Evolutionary conservation across 2,888 invertebrate genomes (phyloP), one percentile per base, ranked within the genome.

Genomic region (Polydrusus tereticollis): DNA sequence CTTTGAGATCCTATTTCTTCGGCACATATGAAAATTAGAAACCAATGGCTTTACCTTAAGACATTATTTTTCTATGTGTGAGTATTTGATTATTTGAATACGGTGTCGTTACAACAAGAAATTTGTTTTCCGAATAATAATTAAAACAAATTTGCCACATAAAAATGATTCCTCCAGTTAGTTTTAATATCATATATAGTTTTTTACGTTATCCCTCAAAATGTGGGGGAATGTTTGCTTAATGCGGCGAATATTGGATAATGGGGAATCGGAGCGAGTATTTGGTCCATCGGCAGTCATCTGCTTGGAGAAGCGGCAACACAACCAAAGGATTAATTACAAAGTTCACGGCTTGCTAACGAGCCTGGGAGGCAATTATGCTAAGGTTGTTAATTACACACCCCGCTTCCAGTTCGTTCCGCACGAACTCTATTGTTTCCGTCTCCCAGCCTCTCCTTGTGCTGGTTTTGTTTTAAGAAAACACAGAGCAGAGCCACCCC

Each of bases 301-400:
- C 52, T 55, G 52, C 52, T 55, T 55, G n/a, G 52, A 55, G 41
- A 43, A 41, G 63, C 43, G 70, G 29, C 29, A 69, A 74, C 71
- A 63, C 45, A 86, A 85, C 86, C 85, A 84, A 84, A 85, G 85
- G 85, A 86, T 86, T 86, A 86, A 86, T 86, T 86, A 85, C 85
- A 83, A 85, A 86, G 86, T 86, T 86, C 86, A 86, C 86, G 85
- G 86, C 86, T 86, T 86, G 86, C 85, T 86, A 86, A 86, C 85
- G 86, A 86, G 86, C 84, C 86, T 84, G 81, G 83, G 84, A 84
- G 86, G 85, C 85, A 86, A 86, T 86, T 86, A 86, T 83, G 84
- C 82, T 85, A 85, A 85, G 85, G 83, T 85, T 85, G 86, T 86
- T 86, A 86, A 86, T 86, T 86, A 64, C 64, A 36, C 82, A 83